These are phyloP conservation scores for Lamellibrachia columna DNA, from an alignment of 2,888 invertebrate genomes.

Conservation along the genomic window DNA sequence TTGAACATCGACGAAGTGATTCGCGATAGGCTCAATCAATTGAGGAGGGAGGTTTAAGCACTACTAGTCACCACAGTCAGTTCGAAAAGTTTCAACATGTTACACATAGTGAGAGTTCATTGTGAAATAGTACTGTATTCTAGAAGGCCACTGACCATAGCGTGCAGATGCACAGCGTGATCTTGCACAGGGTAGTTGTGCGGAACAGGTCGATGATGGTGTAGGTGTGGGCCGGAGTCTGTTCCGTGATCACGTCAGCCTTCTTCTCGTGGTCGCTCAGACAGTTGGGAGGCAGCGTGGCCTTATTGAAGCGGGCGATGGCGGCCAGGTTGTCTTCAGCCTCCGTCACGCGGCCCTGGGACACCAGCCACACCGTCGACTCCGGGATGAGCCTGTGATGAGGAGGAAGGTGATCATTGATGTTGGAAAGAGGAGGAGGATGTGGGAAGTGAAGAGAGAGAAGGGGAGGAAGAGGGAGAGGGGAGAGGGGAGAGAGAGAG, in stretches of 20 bases:
- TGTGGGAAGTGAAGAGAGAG: not conserved
- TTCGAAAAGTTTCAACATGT: not conserved
- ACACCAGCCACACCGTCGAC: slow-evolving; percentile 43
- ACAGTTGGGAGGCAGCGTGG: slow-evolving; percentile 37
- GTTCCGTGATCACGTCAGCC: not conserved
- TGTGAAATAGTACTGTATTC: not conserved
- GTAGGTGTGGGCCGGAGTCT: slow-evolving; percentile 31
- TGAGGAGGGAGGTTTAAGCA: too few relatives aligned
- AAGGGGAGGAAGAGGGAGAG: too few relatives aligned
- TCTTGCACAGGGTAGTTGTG: slow-evolving; percentile 40
- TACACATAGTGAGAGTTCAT: too few relatives aligned
- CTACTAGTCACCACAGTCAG: too few relatives aligned
- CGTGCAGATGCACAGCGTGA: slow-evolving; percentile 39
- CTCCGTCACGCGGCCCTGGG: slow-evolving; percentile 40
- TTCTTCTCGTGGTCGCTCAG: slow-evolving; percentile 32
- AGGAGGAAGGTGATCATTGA: not conserved
- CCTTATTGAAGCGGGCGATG: slow-evolving; percentile 39
- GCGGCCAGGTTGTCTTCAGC: slow-evolving; percentile 42
- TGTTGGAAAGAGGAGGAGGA: not conserved
- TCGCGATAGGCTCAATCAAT: too few relatives aligned
- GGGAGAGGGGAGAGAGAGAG: too few relatives aligned
- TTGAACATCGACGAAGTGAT: too few relatives aligned
- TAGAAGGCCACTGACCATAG: slow-evolving; percentile 36
- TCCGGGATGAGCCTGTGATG: slow-evolving; percentile 41
- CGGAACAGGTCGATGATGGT: slow-evolving; percentile 41